A percentile compares a stretch with the other conserved stretches of the same genome.
Evolutionary conservation across 2,797 vertebrate genomes (phyloP).

Genomic region (Hozukius guyotensis): DNA sequence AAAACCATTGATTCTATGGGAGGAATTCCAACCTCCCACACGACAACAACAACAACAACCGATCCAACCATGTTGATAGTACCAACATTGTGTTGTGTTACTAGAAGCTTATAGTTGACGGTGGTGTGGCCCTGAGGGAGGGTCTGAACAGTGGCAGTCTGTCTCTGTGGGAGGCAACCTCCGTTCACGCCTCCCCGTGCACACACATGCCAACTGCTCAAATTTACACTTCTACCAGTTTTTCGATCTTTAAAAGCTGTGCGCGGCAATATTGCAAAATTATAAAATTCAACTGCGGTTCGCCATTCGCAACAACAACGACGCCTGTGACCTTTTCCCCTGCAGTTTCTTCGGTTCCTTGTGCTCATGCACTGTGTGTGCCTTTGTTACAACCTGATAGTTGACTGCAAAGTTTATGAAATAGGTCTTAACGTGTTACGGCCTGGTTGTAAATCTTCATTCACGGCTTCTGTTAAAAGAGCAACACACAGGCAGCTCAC

Average conservation of each 20-base stretch:
- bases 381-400: conserved; percentile 12
- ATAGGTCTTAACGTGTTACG: conserved; percentile 22
- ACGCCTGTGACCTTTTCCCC: conserved; percentile 34
- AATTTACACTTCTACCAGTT: conserved; percentile 46
- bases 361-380: neutral
- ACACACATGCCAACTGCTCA: conserved; percentile 35
- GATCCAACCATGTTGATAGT: conserved; percentile 39
- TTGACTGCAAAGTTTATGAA: conserved; percentile 36
- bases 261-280: conserved; percentile 25
- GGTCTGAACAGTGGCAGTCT: conserved; percentile 62
- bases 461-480: conserved; percentile 35
- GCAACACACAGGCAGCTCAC: conserved; percentile 13
- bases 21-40: conserved; percentile 45
- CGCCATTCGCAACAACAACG: conserved; percentile 22
- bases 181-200: conserved; percentile 60
- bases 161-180: conserved; percentile 66
- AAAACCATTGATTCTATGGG: conserved; percentile 19
- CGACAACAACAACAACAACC: conserved; percentile 37
- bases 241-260: conserved; percentile 26
- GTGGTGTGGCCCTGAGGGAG: conserved; percentile 61
- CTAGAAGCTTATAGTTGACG: conserved; percentile 36
- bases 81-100: conserved; percentile 43
- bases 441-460: conserved; percentile 40
- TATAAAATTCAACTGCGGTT: conserved; percentile 29
- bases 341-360: neutral